Conservation (phyloP, 1,140 invertebrate species). For the Temnothorax nylanderi region DNA sequence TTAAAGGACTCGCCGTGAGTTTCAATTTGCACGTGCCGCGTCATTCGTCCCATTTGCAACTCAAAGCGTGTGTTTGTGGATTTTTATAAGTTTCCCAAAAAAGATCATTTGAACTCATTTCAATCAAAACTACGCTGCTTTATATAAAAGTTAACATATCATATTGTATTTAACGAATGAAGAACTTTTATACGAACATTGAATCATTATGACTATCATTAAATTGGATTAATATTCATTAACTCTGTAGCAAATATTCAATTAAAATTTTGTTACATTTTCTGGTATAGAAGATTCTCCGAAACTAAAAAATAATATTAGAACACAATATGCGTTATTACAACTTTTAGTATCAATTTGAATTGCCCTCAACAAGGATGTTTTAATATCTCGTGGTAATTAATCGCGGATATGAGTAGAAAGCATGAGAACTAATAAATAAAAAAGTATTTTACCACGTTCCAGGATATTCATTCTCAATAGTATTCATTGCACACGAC, state of each 20-base stretch:
- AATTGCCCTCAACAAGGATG: background rate
- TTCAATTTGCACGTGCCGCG: slow-evolving; percentile 45
- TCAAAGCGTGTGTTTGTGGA: background rate
- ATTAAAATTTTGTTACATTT: background rate
- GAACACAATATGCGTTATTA: background rate
- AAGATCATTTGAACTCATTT: background rate
- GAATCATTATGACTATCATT: background rate
- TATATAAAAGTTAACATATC: background rate
- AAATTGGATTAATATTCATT: background rate
- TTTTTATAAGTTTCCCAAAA: background rate
- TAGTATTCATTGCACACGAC: slow-evolving; percentile 42
- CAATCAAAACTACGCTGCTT: background rate
- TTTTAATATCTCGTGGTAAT: background rate
- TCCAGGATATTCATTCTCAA: slow-evolving; percentile 28
- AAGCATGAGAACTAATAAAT: background rate
- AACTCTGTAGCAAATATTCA: background rate
- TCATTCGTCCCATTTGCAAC: slow-evolving; percentile 27
- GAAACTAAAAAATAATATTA: background rate
- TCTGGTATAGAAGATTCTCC: background rate
- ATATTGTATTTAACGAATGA: too few species aligned
- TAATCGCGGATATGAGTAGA: background rate
- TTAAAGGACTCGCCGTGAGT: slow-evolving; percentile 44
- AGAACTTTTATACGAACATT: background rate
- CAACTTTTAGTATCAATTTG: too few species aligned
- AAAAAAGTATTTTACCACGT: background rate